Conservation (phyloP, 2,113 vertebrate genomes). For the Peucedramus taeniatus region DNA sequence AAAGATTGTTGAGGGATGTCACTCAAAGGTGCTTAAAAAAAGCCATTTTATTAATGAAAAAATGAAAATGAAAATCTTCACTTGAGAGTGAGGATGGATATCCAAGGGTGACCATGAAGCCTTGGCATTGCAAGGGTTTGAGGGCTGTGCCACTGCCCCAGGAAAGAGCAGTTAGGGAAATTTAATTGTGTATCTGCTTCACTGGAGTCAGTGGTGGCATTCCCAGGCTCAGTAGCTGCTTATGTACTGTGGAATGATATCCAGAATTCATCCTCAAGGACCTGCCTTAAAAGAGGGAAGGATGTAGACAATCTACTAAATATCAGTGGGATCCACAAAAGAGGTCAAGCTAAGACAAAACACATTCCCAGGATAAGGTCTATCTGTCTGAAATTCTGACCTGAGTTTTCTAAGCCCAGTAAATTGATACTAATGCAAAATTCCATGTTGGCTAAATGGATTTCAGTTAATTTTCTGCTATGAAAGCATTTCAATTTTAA, state of each 20-base stretch:
- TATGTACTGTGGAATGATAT: background rate
- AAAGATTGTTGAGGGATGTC: background rate
- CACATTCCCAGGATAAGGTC: background rate
- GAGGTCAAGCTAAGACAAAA: constrained; percentile 23
- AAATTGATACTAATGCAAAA: background rate
- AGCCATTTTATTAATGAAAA: too few relatives aligned
- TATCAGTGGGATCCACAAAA: background rate
- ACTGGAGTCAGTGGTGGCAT: background rate
- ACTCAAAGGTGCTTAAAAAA: background rate
- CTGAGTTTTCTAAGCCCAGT: background rate
- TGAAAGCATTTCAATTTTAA: constrained; percentile 30
- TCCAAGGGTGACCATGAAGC: background rate
- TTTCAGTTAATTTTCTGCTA: constrained; percentile 16
- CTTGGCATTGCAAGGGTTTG: background rate
- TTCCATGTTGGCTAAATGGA: background rate
- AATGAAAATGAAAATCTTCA: too few relatives aligned
- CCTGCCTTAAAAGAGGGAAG: background rate
- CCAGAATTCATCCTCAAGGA: background rate
- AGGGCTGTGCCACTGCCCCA: background rate
- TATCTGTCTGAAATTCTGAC: constrained; percentile 31
- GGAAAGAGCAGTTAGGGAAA: background rate
- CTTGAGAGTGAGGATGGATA: background rate
- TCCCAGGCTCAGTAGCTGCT: background rate
- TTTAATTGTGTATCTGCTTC: background rate
- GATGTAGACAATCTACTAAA: background rate